Evolutionary conservation across 2,113 vertebrate genomes (phyloP).

Genomic region (Charina bottae): DNA sequence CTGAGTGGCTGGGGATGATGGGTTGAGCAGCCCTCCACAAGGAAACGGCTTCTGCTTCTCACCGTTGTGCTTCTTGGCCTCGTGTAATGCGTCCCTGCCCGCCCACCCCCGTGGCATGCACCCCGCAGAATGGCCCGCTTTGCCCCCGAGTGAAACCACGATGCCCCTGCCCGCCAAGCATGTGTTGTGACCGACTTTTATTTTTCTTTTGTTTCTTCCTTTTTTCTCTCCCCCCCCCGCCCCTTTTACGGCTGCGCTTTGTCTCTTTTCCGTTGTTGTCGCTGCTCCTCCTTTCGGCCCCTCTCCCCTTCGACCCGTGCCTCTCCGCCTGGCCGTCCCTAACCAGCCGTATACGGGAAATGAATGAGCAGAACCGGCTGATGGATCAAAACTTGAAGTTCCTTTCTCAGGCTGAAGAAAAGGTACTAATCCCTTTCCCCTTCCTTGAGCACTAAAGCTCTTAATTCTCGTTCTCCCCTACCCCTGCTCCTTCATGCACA

Average conservation of each 20-base stretch:
- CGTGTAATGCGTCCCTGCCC: conserved; percentile 65
- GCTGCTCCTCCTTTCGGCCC: conserved; percentile 70
- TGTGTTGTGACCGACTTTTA: conserved; percentile 65
- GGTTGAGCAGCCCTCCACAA: neutral
- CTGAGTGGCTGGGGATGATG: neutral
- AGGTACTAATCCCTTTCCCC: conserved; percentile 82
- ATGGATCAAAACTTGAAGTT: conserved; percentile 92
- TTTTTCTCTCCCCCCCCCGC: neutral
- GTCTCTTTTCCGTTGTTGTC: conserved; percentile 40
- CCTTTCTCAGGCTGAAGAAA: conserved; percentile 89
- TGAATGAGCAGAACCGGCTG: conserved; percentile 88
- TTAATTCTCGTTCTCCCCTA: conserved; percentile 41
- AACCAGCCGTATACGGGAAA: conserved; percentile 87
- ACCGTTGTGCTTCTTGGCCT: conserved; percentile 62
- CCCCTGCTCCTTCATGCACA: conserved; percentile 23
- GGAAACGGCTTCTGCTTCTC: neutral
- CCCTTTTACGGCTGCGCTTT: conserved; percentile 58
- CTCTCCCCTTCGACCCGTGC: conserved; percentile 68
- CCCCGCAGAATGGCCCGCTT: conserved; percentile 40
- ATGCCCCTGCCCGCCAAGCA: neutral
- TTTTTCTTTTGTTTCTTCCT: conserved; percentile 28
- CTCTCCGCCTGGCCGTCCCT: conserved; percentile 65
- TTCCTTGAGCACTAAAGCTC: conserved; percentile 1
- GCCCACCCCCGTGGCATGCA: neutral
- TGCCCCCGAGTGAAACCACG: neutral